phyloP scores from a whole-genome alignment of 2,888 invertebrate genomes.

The Drosophila stalkeri region DNA sequence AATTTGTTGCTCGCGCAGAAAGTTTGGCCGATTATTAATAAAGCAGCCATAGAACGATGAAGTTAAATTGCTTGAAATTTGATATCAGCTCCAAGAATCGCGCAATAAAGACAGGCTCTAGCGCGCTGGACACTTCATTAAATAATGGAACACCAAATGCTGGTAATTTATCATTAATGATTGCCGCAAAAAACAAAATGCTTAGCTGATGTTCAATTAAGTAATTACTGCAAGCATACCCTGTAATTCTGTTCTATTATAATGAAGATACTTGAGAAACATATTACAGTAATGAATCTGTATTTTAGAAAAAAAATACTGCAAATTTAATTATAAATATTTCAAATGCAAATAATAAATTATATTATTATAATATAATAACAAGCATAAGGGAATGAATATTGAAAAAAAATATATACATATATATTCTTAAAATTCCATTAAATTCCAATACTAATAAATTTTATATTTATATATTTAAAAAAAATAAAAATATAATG shows the following conservation, averaged over 20 bases:
- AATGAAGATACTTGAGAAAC: too few species aligned
- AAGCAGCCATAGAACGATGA: constrained; percentile 24
- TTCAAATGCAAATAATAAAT: too few species aligned
- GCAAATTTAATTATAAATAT: too few species aligned
- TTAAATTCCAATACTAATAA: too few species aligned
- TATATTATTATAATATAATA: too few species aligned
- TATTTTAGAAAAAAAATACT: too few species aligned
- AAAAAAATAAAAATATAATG: too few species aligned
- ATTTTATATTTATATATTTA: too few species aligned
- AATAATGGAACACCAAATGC: constrained; percentile 77
- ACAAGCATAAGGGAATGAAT: too few species aligned
- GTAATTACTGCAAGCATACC: constrained; percentile 8
- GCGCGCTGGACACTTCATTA: constrained; percentile 59
- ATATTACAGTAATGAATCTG: not conserved
- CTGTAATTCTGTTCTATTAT: not conserved
- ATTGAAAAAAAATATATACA: too few species aligned
- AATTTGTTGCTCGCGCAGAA: not conserved
- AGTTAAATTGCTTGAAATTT: constrained; percentile 60
- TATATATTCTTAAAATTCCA: too few species aligned
- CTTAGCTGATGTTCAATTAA: not conserved
- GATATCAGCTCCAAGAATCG: constrained; percentile 43
- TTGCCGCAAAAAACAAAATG: constrained; percentile 38
- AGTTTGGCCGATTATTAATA: not conserved
- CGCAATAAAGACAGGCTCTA: constrained; percentile 44
- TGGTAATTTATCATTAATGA: constrained; percentile 82